Percentiles rank a stretch among this genome's conserved stretches.
Conservation (phyloP, 2,888 invertebrate species). For the Pocota personata region DNA sequence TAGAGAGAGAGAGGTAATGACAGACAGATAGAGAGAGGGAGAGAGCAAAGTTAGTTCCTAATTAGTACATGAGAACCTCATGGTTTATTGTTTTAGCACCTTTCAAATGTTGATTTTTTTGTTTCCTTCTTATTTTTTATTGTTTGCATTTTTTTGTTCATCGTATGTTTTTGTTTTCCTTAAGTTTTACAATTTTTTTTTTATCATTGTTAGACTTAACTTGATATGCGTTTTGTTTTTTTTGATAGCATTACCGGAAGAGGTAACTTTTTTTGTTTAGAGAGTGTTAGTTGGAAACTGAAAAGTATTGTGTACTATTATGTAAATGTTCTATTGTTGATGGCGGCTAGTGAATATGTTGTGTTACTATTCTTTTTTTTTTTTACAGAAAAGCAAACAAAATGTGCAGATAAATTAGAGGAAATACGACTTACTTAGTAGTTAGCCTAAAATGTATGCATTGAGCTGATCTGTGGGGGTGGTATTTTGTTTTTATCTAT, state of each 20-base stretch:
- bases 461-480: background rate
- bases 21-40: slow-evolving; percentile 29
- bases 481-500: too few relatives aligned
- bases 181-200: slow-evolving; percentile 28
- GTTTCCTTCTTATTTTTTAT: background rate
- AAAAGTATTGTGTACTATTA: slow-evolving; percentile 29
- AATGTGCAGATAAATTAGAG: slow-evolving; percentile 42
- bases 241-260: background rate
- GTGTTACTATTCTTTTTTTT: background rate
- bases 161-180: slow-evolving; percentile 28
- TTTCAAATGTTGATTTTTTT: slow-evolving; percentile 41
- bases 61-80: slow-evolving; percentile 48
- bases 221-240: slow-evolving; percentile 45
- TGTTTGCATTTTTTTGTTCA: slow-evolving; percentile 8
- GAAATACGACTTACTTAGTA: slow-evolving; percentile 47
- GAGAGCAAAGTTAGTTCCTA: slow-evolving; percentile 48
- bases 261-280: background rate
- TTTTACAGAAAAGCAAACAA: slow-evolving; percentile 21
- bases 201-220: slow-evolving; percentile 32
- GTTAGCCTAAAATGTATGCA: slow-evolving; percentile 8
- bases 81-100: slow-evolving; percentile 66
- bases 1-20: slow-evolving; percentile 36
- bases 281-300: background rate
- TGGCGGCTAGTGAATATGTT: slow-evolving; percentile 28
- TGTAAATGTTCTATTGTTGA: slow-evolving; percentile 12